These are phyloP conservation scores for Neoitamus cyanurus DNA, from an alignment of 2,888 invertebrate genomes.

Conservation along the genomic window DNA sequence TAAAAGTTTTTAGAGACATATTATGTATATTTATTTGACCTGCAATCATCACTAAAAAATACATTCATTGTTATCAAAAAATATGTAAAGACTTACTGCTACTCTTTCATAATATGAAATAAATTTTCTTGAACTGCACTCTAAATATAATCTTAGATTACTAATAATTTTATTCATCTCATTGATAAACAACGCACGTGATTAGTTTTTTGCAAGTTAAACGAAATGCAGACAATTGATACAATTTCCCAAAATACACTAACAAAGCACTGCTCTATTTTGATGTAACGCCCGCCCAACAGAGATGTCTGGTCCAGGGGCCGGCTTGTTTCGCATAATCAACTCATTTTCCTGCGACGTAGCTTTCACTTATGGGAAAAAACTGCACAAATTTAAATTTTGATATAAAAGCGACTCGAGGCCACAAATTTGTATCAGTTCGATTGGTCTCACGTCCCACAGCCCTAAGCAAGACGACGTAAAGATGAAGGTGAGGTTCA, in stretches of 20 bases:
- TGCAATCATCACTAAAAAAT: no score
- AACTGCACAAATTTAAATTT: background rate
- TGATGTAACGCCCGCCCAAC: background rate
- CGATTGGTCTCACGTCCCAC: background rate
- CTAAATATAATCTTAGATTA: no score
- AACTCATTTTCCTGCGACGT: background rate
- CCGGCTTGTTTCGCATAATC: background rate
- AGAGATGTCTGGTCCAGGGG: background rate
- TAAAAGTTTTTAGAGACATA: no score
- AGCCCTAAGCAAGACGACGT: constrained; percentile 4
- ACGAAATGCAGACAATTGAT: background rate
- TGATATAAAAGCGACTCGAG: background rate
- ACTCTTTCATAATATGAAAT: no score
- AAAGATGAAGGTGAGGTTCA: background rate
- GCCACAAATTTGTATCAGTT: background rate
- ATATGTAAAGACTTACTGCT: no score
- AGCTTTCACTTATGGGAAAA: background rate
- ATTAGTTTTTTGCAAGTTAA: background rate
- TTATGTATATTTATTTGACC: no score
- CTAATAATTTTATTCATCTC: background rate
- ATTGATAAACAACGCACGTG: background rate
- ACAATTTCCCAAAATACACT: background rate
- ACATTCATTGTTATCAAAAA: no score
- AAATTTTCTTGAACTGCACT: no score
- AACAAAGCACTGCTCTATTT: background rate